These are phyloP conservation scores for Nannoperca obscura DNA, from an alignment of 2,797 vertebrate species.

Conservation along the genomic window DNA sequence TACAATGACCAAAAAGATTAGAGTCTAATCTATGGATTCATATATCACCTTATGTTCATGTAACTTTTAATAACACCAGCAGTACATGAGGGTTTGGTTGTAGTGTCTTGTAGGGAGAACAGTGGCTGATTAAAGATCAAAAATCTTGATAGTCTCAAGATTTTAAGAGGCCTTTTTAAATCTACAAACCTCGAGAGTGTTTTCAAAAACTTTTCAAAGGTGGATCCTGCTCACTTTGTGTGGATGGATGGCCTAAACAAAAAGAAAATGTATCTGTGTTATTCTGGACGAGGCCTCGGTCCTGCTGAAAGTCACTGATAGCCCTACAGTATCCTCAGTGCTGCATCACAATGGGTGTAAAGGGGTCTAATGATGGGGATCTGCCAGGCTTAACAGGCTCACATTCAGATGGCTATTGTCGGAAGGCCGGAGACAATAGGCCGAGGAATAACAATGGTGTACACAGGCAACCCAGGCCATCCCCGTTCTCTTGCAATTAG, in stretches of 20 bases:
- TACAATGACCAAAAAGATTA: not conserved
- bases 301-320: slow-evolving; percentile 58
- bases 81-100: not conserved
- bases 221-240: slow-evolving; percentile 26
- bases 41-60: not conserved
- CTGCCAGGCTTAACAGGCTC: slow-evolving; percentile 70
- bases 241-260: slow-evolving; percentile 4
- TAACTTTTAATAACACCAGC: not conserved
- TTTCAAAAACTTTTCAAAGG: not conserved
- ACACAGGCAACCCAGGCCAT: slow-evolving; percentile 72
- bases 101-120: not conserved
- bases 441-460: slow-evolving; percentile 74
- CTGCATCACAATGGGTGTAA: slow-evolving; percentile 73
- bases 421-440: slow-evolving; percentile 71
- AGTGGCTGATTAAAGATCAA: not conserved
- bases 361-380: slow-evolving; percentile 76
- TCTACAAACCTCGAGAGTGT: not conserved
- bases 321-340: slow-evolving; percentile 67
- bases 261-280: slow-evolving; percentile 31
- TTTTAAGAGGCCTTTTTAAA: not conserved
- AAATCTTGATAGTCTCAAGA: not conserved
- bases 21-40: not conserved
- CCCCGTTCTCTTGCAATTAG: slow-evolving; percentile 78
- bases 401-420: slow-evolving; percentile 75
- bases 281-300: slow-evolving; percentile 20